These are phyloP conservation scores for Pseudobourletiella spinata DNA, from an alignment of 1,140 invertebrate species.

Conservation along the genomic window DNA sequence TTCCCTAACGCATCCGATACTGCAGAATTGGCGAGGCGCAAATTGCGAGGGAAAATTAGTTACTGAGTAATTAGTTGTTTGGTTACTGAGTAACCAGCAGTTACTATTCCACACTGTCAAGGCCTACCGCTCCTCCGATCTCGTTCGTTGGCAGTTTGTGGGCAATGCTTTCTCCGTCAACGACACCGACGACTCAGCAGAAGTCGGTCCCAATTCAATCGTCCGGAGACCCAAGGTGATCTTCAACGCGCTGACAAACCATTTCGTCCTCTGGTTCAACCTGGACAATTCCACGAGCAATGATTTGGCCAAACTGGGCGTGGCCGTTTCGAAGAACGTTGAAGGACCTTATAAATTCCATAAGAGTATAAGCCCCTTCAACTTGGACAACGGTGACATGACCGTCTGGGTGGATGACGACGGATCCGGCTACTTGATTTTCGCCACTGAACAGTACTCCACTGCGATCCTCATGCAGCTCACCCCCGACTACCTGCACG, in stretches of 20 bases:
- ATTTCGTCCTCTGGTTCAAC: conserved; percentile 34
- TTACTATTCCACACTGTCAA: too few relatives aligned
- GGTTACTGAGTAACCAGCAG: too few relatives aligned
- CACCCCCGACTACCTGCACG: conserved; percentile 2
- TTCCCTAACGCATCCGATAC: too few relatives aligned
- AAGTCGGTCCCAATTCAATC: conserved; percentile 3
- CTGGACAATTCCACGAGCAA: conserved; percentile 53
- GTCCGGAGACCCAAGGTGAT: conserved; percentile 13
- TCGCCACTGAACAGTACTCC: not conserved
- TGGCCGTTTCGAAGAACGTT: conserved; percentile 48
- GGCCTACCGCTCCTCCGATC: conserved; percentile 5
- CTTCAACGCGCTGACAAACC: not conserved
- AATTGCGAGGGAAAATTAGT: too few relatives aligned
- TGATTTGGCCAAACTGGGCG: conserved; percentile 47
- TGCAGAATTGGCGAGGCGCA: too few relatives aligned
- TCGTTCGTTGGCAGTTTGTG: not conserved
- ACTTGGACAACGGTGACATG: conserved; percentile 11
- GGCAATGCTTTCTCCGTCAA: not conserved
- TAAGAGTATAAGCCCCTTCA: conserved; percentile 4
- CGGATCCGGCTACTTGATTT: not conserved
- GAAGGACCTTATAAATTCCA: conserved; percentile 6
- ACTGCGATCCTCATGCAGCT: not conserved
- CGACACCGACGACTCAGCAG: not conserved
- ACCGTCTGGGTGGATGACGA: conserved; percentile 13
- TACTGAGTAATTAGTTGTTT: too few relatives aligned